Evolutionary conservation across 2,888 invertebrate genomes (phyloP), one percentile per base, ranked within the genome.

Genomic region (Nezara viridula): DNA sequence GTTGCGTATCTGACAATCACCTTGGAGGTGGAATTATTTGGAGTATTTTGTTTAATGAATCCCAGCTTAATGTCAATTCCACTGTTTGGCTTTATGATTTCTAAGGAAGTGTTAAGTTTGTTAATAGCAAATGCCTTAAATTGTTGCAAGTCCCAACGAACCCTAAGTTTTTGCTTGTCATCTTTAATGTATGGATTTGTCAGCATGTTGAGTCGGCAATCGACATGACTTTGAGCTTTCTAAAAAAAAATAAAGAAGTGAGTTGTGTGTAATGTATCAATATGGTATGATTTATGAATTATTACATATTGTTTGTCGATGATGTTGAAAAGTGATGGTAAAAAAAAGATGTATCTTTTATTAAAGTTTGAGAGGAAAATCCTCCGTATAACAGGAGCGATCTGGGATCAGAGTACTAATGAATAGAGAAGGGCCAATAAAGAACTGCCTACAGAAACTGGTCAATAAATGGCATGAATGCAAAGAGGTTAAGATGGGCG

Each of bases 161-260:
- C 92, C 4, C 94, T 93, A 50, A 96, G 94, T 7, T 95, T 95
- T 44, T 96, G 95, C 0, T 94, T 92, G 91, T 95, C 94, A 81
- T 93, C 93, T 90, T 92, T 92, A 37, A 94, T 92, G 85, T 95
- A 94, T 0, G 95, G 95, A 7, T 95, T 95, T 21, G 96, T 94
- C 90, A 96, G 96, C 73, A 96, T 94, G 91, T 96, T 96, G 77
- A 96, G 93, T n/a, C 94, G 94, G 37, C 95, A 93, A 92, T 97
- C 97, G 0, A 96, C 93, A 91, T 96, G 97, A 27, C 95, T 95
- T 91, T 95, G 94, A 2, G 96, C 95, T 93, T 95, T 95, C 93
- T 97, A 93, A 85, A 93, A 93, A 91, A 92, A 32, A 6, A 52
- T 2, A 89, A 44, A n/a, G 21, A 24, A 10, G 32, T 2, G 37